Percentiles rank a stretch among this genome's conserved stretches.
These are phyloP conservation scores for Protodeltote pygarga DNA, from an alignment of 2,888 invertebrate genomes.

Conservation along the genomic window DNA sequence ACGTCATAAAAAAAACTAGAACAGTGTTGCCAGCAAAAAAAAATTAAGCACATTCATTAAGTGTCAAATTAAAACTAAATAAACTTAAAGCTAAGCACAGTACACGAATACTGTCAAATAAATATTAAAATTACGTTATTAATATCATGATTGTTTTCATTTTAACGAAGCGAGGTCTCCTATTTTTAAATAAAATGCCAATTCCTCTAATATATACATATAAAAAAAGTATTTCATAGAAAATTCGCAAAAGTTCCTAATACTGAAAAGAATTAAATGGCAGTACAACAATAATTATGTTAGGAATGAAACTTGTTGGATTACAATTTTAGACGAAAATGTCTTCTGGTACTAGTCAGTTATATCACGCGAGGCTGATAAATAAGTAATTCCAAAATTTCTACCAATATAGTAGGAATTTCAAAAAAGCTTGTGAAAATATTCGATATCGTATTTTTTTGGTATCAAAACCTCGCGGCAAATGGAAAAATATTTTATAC, in stretches of 20 bases:
- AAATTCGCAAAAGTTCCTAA: constrained; percentile 46
- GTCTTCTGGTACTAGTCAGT: constrained; percentile 10
- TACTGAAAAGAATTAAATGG: constrained; percentile 64
- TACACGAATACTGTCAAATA: constrained; percentile 61
- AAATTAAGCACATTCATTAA: constrained; percentile 50
- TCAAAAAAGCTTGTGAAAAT: constrained; percentile 3
- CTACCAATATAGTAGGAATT: constrained; percentile 23
- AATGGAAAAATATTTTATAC: too few relatives aligned
- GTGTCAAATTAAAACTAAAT: constrained; percentile 33
- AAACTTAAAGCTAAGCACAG: constrained; percentile 47
- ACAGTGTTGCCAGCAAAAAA: constrained; percentile 28
- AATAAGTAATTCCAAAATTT: too few relatives aligned
- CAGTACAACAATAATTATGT: constrained; percentile 48
- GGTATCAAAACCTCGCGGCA: too few relatives aligned
- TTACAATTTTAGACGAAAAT: constrained; percentile 18
- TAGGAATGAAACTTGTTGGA: constrained; percentile 42
- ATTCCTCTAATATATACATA: constrained; percentile 51
- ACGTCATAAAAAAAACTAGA: constrained; percentile 20
- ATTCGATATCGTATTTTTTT: background rate
- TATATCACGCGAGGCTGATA: constrained; percentile 5
- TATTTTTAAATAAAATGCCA: constrained; percentile 34
- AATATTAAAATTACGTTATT: constrained; percentile 59
- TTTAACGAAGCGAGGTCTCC: constrained; percentile 38
- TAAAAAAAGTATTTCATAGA: constrained; percentile 27
- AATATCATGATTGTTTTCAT: constrained; percentile 50